Conservation (phyloP, 1,140 invertebrate genomes). For the Achroia grisella region DNA sequence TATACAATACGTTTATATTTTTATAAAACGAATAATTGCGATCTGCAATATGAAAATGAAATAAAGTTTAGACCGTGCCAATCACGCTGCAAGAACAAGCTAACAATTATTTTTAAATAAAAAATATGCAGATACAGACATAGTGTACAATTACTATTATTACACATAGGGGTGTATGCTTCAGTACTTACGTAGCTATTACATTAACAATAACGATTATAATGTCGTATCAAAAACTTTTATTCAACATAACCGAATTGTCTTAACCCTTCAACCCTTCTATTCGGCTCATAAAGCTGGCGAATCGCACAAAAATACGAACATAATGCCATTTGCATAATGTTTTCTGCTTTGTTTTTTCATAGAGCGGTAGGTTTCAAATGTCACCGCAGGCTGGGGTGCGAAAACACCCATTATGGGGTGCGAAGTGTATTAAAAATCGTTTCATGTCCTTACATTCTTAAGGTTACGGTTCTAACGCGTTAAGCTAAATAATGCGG, state of each 20-base stretch:
- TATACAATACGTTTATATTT: too few species aligned
- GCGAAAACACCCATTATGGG: conserved; percentile 63
- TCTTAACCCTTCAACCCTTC: conserved; percentile 66
- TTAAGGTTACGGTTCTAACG: conserved; percentile 53
- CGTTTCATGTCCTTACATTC: conserved; percentile 63
- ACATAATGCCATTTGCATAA: conserved; percentile 72
- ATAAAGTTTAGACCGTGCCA: too few species aligned
- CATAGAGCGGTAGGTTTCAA: conserved; percentile 63
- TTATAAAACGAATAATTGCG: too few species aligned
- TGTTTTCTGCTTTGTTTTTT: conserved; percentile 68
- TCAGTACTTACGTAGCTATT: not conserved
- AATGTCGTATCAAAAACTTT: conserved; percentile 54
- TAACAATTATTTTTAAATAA: too few species aligned
- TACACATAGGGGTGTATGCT: conserved; percentile 2
- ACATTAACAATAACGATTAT: conserved; percentile 44
- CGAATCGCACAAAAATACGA: conserved; percentile 65
- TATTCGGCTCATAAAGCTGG: conserved; percentile 65
- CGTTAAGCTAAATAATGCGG: not conserved
- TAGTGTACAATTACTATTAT: not conserved
- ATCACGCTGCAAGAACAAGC: too few species aligned
- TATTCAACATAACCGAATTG: conserved; percentile 41
- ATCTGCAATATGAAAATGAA: too few species aligned
- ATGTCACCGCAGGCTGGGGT: conserved; percentile 67
- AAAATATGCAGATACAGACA: too few species aligned
- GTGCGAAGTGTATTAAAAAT: conserved; percentile 68